Conservation (phyloP, 64 coral and sea anemone species). For the Platygyra sinensis region DNA sequence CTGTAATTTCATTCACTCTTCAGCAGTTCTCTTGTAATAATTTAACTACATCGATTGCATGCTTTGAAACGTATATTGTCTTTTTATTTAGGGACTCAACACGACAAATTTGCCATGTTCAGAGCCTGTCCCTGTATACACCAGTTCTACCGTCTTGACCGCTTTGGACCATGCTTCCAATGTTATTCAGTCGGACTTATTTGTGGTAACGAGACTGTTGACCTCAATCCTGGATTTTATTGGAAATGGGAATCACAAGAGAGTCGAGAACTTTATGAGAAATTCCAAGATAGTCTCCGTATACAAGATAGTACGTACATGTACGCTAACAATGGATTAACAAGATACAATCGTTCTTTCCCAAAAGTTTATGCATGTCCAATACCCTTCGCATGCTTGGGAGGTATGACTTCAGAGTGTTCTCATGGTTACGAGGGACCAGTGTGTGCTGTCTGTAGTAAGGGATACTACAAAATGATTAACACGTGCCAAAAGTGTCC, state of each 20-base stretch:
- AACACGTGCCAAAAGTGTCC: slow-evolving; percentile 51
- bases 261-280: background rate
- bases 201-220: slow-evolving; percentile 51
- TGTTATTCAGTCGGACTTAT: slow-evolving; percentile 17
- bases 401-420: slow-evolving; percentile 34
- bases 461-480: slow-evolving; percentile 22
- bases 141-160: slow-evolving; percentile 46
- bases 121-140: slow-evolving; percentile 48
- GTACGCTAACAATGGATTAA: background rate
- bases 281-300: slow-evolving; percentile 23
- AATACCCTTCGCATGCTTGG: slow-evolving; percentile 32
- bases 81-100: slow-evolving; percentile 33
- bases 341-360: slow-evolving; percentile 30
- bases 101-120: slow-evolving; percentile 17
- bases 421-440: slow-evolving; percentile 45
- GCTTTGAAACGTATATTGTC: background rate
- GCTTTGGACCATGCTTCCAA: slow-evolving; percentile 44
- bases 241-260: slow-evolving; percentile 50
- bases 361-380: slow-evolving; percentile 55
- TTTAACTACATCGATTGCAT: too few species aligned
- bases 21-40: too few species aligned
- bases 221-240: slow-evolving; percentile 42
- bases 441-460: slow-evolving; percentile 36
- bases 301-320: background rate
- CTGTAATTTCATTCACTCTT: too few species aligned